phyloP scores from a whole-genome alignment of 2,888 invertebrate species.

The Torymus aiolomorphi region DNA sequence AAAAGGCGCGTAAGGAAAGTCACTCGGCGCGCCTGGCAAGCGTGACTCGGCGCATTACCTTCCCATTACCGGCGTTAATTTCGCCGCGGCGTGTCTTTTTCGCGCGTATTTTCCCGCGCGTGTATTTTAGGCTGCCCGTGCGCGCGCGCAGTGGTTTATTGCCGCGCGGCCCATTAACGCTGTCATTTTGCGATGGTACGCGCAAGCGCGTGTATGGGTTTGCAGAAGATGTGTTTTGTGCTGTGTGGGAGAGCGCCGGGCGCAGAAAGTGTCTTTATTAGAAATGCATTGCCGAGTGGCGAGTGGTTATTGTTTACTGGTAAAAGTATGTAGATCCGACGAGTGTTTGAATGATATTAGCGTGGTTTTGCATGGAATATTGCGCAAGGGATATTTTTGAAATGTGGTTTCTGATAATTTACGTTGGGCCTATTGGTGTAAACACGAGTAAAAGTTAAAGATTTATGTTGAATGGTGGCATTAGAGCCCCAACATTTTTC shows the following conservation, averaged over 20 bases:
- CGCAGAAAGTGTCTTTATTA: conserved; percentile 65
- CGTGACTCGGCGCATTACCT: conserved; percentile 59
- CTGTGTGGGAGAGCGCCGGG: conserved; percentile 55
- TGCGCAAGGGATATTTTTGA: not conserved
- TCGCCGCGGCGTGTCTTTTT: conserved; percentile 34
- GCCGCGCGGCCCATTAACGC: conserved; percentile 63
- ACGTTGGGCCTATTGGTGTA: too few relatives aligned
- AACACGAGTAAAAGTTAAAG: too few relatives aligned
- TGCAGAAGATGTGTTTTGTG: not conserved
- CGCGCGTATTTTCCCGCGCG: conserved; percentile 21
- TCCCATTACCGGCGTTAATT: conserved; percentile 62
- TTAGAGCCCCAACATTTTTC: too few relatives aligned
- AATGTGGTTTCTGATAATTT: too few relatives aligned
- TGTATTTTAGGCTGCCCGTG: not conserved
- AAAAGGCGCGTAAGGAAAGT: conserved; percentile 29
- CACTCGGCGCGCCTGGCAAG: conserved; percentile 54
- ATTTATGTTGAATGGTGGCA: too few relatives aligned
- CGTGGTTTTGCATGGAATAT: not conserved
- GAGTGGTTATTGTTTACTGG: not conserved
- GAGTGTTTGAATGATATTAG: not conserved
- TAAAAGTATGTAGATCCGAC: not conserved
- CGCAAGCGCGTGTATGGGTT: not conserved
- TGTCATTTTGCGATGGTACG: conserved; percentile 61
- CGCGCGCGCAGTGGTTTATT: conserved; percentile 61
- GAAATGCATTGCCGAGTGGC: conserved; percentile 18